Evolutionary conservation across 1,140 invertebrate species (phyloP), one percentile per base, ranked within the genome.

Genomic region (Ceratina japonica): DNA sequence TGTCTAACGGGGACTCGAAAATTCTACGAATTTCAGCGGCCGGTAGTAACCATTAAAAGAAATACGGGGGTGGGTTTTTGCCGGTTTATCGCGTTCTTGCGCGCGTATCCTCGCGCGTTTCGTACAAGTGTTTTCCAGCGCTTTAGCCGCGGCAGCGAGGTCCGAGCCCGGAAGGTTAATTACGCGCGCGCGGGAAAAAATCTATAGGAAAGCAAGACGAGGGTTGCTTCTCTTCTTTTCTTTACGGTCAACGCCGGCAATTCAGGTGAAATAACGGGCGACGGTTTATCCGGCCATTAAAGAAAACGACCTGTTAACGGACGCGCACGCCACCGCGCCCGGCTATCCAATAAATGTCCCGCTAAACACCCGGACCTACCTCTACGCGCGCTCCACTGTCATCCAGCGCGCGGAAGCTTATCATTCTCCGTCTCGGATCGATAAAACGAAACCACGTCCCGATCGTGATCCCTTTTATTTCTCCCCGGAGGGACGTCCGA

Each of bases 291-390:
- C 71, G 82, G 65, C 81, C 71, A 82, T 88, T 84, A 89, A 88
- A 83, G 83, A 86, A 82, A 87, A 88, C 80, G 87, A 86, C 79
- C 87, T 83, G 85, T 87, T 88, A 87, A 88, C 70, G 79, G 78
- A 79, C 70, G 77, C 51, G 80, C 70, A 15, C 69, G 24, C 51
- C 79, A 62, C 82, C 65, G 56, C 70, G 77, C 61, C 64, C 65
- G 68, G 76, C 81, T 74, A 78, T 86, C 86, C 85, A 87, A 89
- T 89, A 89, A 87, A 87, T 77, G 78, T 78, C 70, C 66, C 22
- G 64, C 79, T 86, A 82, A 71, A 81, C 80, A 75, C 63, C 59
- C 64, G 58, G 49, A 44, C 20, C 63, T 71, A 68, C 74, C 81
- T 10, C 68, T 72, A 72, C 81, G 65, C 59, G 74, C 72, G 51